Evolutionary conservation across 1,140 invertebrate species (phyloP), one percentile per base, ranked within the genome.

Genomic region (Bombus waltoni): DNA sequence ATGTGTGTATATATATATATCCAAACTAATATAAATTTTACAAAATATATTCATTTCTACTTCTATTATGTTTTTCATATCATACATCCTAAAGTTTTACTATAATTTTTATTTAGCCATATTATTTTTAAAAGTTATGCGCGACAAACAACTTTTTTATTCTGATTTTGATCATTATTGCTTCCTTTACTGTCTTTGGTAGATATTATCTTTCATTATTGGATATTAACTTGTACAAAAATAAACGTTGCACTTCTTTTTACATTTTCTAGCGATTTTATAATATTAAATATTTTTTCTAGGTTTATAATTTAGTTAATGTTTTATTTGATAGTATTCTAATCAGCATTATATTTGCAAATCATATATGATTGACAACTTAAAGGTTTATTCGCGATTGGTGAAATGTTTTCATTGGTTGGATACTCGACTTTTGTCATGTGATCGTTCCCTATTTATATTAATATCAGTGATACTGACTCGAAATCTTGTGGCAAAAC

Each of bases 361-460:
- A 83, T 83, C 81, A 78, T 44, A 78, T 57, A 70, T 77, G 35
- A 83, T 38, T 32, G 62, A 77, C 65, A 57, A 70, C n/a, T 78
- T 42, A 42, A 78, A 78, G 44, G 22, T 78, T 57, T 40, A 35
- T 40, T 78, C 44, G 62, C 73, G 88, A 93, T 93, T 92, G 92
- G 92, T 68, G 74, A 71, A 83, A 79, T 66, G 22, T 78, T 77
- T 77, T 88, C 87, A 92, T 93, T 93, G 91, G 92, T 87, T 87
- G 86, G 4, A n/a, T 53, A 78, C 59, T 87, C 86, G 71, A 85
- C 83, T 87, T 84, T 92, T 90, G 88, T 93, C 93, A 93, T 92
- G 93, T 94, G 93, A 94, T 91, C 91, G 90, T 90, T 92, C 89
- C 85, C 77, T 89, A 87, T 93, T 91, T 87, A 91, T 92, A 88